Percentiles rank a stretch among this genome's conserved stretches.
Evolutionary conservation across 1,140 invertebrate species (phyloP).

Genomic region (Papilio aristodemus): DNA sequence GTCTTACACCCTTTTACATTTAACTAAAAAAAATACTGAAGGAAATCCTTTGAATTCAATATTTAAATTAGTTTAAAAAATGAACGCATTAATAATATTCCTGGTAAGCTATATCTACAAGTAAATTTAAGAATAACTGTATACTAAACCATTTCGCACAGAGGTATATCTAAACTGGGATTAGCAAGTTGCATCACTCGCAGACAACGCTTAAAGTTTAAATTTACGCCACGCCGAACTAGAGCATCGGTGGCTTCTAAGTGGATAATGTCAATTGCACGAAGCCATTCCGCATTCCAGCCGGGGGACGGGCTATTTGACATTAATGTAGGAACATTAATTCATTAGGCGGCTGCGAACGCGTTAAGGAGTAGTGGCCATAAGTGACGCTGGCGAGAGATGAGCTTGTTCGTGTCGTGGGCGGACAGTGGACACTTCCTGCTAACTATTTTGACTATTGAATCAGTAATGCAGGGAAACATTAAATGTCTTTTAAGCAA

Average conservation of each 20-base stretch:
- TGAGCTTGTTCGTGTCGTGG: not conserved
- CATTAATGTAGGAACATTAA: slow-evolving; percentile 65
- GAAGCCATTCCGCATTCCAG: slow-evolving; percentile 72
- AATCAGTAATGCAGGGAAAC: no score
- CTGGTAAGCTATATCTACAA: no score
- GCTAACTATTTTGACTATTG: no score
- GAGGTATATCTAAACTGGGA: not conserved
- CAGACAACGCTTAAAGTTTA: not conserved
- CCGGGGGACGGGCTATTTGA: slow-evolving; percentile 49
- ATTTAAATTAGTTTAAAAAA: no score
- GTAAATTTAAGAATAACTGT: no score
- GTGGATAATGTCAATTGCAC: slow-evolving; percentile 73
- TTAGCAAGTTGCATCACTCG: not conserved
- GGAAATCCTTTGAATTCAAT: no score
- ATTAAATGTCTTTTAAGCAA: no score
- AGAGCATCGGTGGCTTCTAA: slow-evolving; percentile 62
- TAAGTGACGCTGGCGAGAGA: not conserved
- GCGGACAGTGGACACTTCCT: not conserved
- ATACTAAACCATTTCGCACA: not conserved
- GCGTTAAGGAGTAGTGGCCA: slow-evolving; percentile 30
- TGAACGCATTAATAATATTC: no score
- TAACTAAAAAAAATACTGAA: no score
- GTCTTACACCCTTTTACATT: no score
- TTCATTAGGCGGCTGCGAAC: slow-evolving; percentile 53
- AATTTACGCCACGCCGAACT: slow-evolving; percentile 47